Conservation (phyloP, 1,140 invertebrate species). For the Sminthurinus signatus region DNA sequence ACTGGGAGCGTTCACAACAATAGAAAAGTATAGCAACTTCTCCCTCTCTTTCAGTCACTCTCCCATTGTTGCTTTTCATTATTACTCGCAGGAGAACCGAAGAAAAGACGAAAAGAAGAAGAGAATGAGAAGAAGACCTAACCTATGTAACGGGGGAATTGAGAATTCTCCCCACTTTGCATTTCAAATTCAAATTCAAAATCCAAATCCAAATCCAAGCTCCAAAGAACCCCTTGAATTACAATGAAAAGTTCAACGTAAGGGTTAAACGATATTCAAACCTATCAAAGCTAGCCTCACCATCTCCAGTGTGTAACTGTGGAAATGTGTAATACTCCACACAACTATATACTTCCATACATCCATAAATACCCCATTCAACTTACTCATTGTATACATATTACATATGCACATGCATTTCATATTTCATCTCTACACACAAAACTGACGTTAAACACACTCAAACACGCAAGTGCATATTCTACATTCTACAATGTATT, state of each 20-base stretch:
- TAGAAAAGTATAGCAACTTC: no score
- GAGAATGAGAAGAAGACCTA: conserved; percentile 16
- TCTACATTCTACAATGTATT: no score
- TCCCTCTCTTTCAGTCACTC: no score
- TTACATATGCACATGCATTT: conserved; percentile 11
- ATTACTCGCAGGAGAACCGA: no score
- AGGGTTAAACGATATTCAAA: conserved; percentile 39
- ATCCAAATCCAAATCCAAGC: no score
- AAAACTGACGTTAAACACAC: neutral
- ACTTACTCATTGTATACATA: no score
- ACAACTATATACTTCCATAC: no score
- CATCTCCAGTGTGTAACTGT: no score
- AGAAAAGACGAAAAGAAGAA: no score
- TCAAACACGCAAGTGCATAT: neutral
- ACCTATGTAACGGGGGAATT: conserved; percentile 30
- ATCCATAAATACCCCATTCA: no score
- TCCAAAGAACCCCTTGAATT: conserved; percentile 28
- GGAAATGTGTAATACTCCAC: no score
- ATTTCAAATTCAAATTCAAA: conserved; percentile 38
- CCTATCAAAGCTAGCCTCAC: conserved; percentile 13
- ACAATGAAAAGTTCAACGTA: conserved; percentile 30
- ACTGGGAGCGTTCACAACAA: conserved; percentile 27
- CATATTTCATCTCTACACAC: neutral
- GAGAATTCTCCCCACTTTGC: conserved; percentile 35
- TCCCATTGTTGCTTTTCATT: no score